phyloP scores from a whole-genome alignment of 2,888 invertebrate species.

The Dryocosmus kuriphilus region DNA sequence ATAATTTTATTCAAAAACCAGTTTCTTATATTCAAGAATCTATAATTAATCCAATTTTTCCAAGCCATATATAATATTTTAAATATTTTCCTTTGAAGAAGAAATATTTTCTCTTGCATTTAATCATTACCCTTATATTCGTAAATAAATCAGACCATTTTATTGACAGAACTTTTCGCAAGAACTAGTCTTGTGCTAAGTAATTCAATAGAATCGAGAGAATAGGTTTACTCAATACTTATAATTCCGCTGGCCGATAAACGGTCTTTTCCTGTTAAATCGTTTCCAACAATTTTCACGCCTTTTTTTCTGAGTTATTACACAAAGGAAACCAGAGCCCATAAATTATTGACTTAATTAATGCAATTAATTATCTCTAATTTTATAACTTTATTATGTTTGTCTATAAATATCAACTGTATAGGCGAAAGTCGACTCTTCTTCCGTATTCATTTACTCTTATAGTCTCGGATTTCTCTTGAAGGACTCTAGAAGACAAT shows the following conservation, averaged over 20 bases:
- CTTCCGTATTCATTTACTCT: neutral
- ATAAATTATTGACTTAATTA: neutral
- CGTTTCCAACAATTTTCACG: neutral
- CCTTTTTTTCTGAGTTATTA: neutral
- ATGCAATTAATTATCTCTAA: neutral
- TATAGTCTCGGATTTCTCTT: neutral
- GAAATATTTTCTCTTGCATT: neutral
- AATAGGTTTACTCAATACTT: neutral
- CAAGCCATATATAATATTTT: neutral
- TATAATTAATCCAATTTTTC: neutral
- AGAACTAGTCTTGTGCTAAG: conserved; percentile 8
- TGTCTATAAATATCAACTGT: neutral
- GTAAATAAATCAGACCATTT: neutral
- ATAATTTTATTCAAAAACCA: conserved; percentile 14
- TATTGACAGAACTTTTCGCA: conserved; percentile 1
- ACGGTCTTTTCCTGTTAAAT: neutral
- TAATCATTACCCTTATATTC: neutral
- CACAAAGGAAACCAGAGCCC: neutral
- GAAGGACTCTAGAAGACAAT: neutral
- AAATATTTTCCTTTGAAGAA: neutral
- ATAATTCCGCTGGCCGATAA: neutral
- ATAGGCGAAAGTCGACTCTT: conserved; percentile 9
- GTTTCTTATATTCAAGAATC: neutral
- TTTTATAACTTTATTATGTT: conserved; percentile 11
- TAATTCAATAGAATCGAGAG: conserved; percentile 1